A percentile compares a stretch with the other conserved stretches of the same genome.
Evolutionary conservation across 1,140 invertebrate genomes (phyloP).

Genomic region (Brachionus koreanus): DNA sequence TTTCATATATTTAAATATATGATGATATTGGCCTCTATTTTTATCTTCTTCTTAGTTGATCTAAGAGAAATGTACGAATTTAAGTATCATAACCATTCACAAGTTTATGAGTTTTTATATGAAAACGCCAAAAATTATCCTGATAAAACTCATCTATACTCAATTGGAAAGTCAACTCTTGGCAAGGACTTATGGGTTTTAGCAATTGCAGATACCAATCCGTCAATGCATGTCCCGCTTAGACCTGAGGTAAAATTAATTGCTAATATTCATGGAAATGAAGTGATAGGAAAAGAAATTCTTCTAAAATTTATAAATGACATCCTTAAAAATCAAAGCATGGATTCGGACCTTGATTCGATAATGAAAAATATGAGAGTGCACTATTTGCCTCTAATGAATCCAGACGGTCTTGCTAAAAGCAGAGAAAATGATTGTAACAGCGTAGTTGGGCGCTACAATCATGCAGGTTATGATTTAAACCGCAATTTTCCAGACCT

Average conservation of each 20-base stretch:
- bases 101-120: not conserved
- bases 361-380: constrained; percentile 74
- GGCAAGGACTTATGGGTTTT: constrained; percentile 26
- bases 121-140: constrained; percentile 63
- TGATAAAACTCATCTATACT: constrained; percentile 75
- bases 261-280: constrained; percentile 87
- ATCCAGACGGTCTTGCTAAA: constrained; percentile 66
- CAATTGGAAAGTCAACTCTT: constrained; percentile 78
- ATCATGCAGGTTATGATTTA: constrained; percentile 78
- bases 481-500: constrained; percentile 94
- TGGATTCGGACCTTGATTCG: constrained; percentile 64
- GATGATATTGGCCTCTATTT: not conserved
- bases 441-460: constrained; percentile 73
- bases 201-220: not conserved
- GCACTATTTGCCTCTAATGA: constrained; percentile 79
- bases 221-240: not conserved
- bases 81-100: constrained; percentile 13
- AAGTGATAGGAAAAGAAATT: constrained; percentile 77
- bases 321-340: constrained; percentile 73
- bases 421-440: not conserved
- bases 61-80: not conserved
- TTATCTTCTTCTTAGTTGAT: not conserved
- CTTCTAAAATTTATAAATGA: constrained; percentile 78
- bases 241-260: constrained; percentile 79
- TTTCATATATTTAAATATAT: not conserved